Evolutionary conservation across 2,797 vertebrate species (phyloP).

Genomic region (Cygnus olor): DNA sequence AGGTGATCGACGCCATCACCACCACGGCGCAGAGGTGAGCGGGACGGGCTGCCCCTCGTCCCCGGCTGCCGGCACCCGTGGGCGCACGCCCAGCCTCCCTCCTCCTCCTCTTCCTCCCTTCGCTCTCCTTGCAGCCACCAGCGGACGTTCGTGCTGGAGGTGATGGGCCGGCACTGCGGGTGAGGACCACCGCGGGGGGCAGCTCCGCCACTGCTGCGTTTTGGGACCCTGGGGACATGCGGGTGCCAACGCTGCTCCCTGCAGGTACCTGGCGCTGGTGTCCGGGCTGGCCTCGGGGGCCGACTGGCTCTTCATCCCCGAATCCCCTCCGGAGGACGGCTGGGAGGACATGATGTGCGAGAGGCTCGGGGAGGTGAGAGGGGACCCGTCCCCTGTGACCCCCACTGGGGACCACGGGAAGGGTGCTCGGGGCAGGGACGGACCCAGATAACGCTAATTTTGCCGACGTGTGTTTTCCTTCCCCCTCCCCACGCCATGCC

Average conservation of each 20-base stretch:
- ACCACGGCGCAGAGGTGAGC: slow-evolving; percentile 92
- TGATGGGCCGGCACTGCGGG: slow-evolving; percentile 98
- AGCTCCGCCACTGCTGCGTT: fast-evolving
- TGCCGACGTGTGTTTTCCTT: fast-evolving
- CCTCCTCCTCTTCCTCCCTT: neutral
- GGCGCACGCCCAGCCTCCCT: neutral
- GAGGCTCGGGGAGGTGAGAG: slow-evolving; percentile 86
- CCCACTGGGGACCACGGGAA: neutral
- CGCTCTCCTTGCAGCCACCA: slow-evolving; percentile 85
- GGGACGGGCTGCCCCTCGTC: fast-evolving
- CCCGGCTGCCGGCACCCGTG: fast-evolving
- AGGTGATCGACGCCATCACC: slow-evolving; percentile 93
- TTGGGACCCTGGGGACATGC: fast-evolving
- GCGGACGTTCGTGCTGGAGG: slow-evolving; percentile 93
- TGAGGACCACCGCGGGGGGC: slow-evolving; percentile 71
- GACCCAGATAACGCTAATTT: fast-evolving
- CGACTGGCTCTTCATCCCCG: slow-evolving; percentile 97
- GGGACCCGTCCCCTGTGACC: neutral
- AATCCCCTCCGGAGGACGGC: slow-evolving; percentile 89
- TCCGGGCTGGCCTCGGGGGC: slow-evolving; percentile 93
- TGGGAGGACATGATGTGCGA: slow-evolving; percentile 95
- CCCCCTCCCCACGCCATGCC: neutral
- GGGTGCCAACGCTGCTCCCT: fast-evolving
- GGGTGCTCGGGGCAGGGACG: too few relatives aligned
- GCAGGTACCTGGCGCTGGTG: slow-evolving; percentile 93